Percentiles rank a stretch among this genome's conserved stretches.
These are phyloP conservation scores for Distichodus sexfasciatus DNA, from an alignment of 2,797 vertebrate species.

Conservation along the genomic window DNA sequence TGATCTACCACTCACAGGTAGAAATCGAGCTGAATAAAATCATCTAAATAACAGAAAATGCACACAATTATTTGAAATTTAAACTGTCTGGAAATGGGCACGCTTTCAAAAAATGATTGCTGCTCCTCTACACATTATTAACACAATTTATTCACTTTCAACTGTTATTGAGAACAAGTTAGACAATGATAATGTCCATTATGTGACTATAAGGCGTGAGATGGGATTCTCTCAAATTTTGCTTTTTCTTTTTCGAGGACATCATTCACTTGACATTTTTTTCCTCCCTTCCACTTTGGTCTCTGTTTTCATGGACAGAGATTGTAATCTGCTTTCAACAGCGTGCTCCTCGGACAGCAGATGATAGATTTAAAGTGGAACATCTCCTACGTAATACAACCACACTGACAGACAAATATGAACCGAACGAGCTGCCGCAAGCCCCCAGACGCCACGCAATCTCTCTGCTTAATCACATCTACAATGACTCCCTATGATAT, in stretches of 20 bases:
- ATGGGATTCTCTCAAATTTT: constrained; percentile 31
- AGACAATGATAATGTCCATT: constrained; percentile 38
- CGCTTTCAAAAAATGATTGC: neutral
- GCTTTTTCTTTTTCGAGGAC: constrained; percentile 1
- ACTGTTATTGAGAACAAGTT: constrained; percentile 7
- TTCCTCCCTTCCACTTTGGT: constrained; percentile 22
- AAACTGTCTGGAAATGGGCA: too few species aligned
- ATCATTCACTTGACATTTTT: constrained; percentile 40
- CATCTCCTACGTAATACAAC: constrained; percentile 40
- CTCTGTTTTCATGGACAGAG: constrained; percentile 40
- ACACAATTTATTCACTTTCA: neutral
- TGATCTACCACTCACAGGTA: neutral
- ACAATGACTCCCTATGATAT: constrained; percentile 11
- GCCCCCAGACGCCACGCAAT: neutral
- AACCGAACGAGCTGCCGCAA: constrained; percentile 18
- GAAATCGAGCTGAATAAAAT: neutral
- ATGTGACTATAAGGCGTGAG: constrained; percentile 41
- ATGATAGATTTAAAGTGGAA: constrained; percentile 53
- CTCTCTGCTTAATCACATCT: constrained; percentile 32
- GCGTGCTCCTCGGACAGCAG: constrained; percentile 40
- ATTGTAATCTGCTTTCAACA: constrained; percentile 46
- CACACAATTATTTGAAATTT: neutral
- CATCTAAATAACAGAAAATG: too few species aligned
- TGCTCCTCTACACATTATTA: neutral
- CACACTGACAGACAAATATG: constrained; percentile 30